These are phyloP conservation scores for Trachelus stipa DNA, from an alignment of 2,888 invertebrate genomes.

Conservation along the genomic window DNA sequence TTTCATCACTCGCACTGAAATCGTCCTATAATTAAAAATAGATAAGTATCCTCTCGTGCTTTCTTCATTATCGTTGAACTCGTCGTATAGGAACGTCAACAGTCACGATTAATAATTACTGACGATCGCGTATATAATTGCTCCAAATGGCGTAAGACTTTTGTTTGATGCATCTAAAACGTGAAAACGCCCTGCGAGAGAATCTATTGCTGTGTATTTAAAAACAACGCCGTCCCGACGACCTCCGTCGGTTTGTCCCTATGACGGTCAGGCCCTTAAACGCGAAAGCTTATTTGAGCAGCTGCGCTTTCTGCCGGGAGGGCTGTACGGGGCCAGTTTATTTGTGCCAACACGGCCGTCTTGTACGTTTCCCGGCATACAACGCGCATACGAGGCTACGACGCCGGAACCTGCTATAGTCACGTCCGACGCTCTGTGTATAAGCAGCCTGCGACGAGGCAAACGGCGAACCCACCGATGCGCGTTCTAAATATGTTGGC, in stretches of 20 bases:
- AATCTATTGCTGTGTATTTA: not conserved
- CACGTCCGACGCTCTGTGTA: not conserved
- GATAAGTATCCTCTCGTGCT: not conserved
- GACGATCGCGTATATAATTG: not conserved
- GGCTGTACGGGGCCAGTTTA: not conserved
- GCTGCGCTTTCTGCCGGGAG: not conserved
- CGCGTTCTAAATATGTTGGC: conserved; percentile 38
- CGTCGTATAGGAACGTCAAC: not conserved
- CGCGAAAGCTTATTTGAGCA: not conserved
- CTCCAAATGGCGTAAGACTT: not conserved
- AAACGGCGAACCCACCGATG: conserved; percentile 17
- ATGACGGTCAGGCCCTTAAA: not conserved
- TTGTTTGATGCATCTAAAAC: not conserved
- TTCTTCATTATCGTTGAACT: not conserved
- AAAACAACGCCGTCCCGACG: not conserved
- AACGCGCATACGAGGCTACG: not conserved
- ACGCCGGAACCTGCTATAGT: not conserved
- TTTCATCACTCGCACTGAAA: not conserved
- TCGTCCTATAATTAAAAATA: not conserved
- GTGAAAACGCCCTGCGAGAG: not conserved
- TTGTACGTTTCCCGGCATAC: not conserved
- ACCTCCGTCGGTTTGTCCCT: not conserved
- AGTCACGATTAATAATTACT: not conserved
- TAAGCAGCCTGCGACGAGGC: not conserved
- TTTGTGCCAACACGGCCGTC: not conserved